A percentile compares a stretch with the other conserved stretches of the same genome.
phyloP scores from a whole-genome alignment of 2,113 vertebrate genomes.

The Danionella cerebrum region DNA sequence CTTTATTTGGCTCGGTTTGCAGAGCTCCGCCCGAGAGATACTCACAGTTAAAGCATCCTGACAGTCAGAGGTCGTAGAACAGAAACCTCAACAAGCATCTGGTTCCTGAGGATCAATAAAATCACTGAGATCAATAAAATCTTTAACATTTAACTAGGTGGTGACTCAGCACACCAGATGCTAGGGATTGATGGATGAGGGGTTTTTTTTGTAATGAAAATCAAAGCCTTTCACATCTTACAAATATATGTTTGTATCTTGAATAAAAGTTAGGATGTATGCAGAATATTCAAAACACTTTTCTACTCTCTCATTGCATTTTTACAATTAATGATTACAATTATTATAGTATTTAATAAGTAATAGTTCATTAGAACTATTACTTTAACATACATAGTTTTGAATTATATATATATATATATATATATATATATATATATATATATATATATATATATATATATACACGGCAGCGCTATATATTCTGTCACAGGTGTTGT shows the following conservation, averaged over 20 bases:
- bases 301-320: too few species aligned
- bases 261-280: too few species aligned
- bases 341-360: too few species aligned
- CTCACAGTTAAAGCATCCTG: background rate
- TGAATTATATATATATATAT: too few species aligned
- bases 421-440: too few species aligned
- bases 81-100: background rate
- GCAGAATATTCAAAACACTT: too few species aligned
- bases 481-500: slow-evolving; percentile 11
- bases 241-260: too few species aligned
- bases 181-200: slow-evolving; percentile 4
- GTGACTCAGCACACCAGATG: slow-evolving; percentile 9
- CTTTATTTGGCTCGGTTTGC: slow-evolving; percentile 10
- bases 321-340: too few species aligned
- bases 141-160: slow-evolving; percentile 6
- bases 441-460: too few species aligned
- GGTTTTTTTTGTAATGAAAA: too few species aligned
- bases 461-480: background rate
- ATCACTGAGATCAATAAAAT: slow-evolving; percentile 25
- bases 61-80: slow-evolving; percentile 9
- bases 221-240: too few species aligned
- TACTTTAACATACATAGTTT: background rate
- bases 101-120: background rate
- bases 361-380: too few species aligned
- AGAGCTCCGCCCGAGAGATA: background rate